Percentiles rank a stretch among this genome's conserved stretches.
Conservation (phyloP, 2,888 invertebrate genomes). For the Orthonychiurus folsomi region DNA sequence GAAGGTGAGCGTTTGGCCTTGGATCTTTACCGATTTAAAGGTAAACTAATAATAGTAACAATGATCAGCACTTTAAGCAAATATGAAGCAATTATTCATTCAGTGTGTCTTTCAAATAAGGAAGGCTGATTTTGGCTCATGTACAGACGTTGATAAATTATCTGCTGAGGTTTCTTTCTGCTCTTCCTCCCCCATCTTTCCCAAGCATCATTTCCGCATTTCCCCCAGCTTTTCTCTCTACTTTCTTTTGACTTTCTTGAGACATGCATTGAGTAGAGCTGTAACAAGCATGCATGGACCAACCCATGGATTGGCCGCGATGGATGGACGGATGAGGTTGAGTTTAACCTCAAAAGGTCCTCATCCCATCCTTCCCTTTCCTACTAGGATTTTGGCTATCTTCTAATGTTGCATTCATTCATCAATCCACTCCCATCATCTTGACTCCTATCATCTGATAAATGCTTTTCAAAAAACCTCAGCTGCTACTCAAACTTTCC, state of each 20-base stretch:
- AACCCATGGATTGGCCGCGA: too few relatives aligned
- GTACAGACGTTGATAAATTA: conserved; percentile 37
- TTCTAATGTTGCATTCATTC: conserved; percentile 12
- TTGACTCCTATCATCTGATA: conserved; percentile 9
- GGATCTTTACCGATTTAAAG: neutral
- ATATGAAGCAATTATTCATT: conserved; percentile 37
- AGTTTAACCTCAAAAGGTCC: too few relatives aligned
- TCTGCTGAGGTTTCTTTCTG: conserved; percentile 22
- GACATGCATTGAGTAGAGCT: too few relatives aligned
- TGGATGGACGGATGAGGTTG: too few relatives aligned
- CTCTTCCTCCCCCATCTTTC: neutral
- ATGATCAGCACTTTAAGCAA: conserved; percentile 30
- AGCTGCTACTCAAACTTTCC: neutral
- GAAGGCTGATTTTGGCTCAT: conserved; percentile 20
- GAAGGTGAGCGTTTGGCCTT: neutral
- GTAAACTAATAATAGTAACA: conserved; percentile 10
- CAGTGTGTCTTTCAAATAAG: conserved; percentile 19
- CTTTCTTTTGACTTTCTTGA: neutral
- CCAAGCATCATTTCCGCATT: neutral
- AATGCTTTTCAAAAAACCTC: neutral
- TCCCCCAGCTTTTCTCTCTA: neutral
- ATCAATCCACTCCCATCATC: conserved; percentile 7
- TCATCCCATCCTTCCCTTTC: too few relatives aligned
- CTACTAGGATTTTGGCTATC: conserved; percentile 1
- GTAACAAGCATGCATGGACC: too few relatives aligned